phyloP scores from a whole-genome alignment of 2,888 invertebrate species.

The Pemphredon lugubris region DNA sequence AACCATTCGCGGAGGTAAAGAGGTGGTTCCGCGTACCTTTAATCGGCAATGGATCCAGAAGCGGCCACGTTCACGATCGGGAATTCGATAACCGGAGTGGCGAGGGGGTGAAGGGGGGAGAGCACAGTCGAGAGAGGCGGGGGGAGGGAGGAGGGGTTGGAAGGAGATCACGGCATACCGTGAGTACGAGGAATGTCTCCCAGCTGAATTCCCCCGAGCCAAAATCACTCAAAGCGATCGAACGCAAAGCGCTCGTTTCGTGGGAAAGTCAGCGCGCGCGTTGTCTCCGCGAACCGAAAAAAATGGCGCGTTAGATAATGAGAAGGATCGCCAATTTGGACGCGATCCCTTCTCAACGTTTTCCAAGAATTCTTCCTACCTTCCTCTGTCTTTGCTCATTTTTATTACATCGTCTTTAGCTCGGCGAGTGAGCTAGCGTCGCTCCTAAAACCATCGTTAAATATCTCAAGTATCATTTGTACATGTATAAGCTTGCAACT shows the following conservation, averaged over 20 bases:
- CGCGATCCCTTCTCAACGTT: neutral
- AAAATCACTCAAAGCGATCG: slow-evolving; percentile 78
- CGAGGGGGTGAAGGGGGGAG: slow-evolving; percentile 10
- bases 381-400: too few relatives aligned
- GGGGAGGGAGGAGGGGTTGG: slow-evolving; percentile 54
- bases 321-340: neutral
- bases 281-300: neutral
- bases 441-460: too few relatives aligned
- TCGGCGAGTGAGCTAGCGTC: too few relatives aligned
- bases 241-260: slow-evolving; percentile 67
- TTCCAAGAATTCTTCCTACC: neutral
- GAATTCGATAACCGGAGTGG: slow-evolving; percentile 66
- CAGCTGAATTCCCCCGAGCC: slow-evolving; percentile 69
- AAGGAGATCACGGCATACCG: slow-evolving; percentile 68
- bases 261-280: slow-evolving; percentile 65
- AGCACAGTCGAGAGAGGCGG: too few relatives aligned
- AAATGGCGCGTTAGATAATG: slow-evolving; percentile 7
- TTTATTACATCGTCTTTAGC: too few relatives aligned
- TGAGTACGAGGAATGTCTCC: slow-evolving; percentile 69
- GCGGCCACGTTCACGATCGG: slow-evolving; percentile 64
- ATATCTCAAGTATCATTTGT: too few relatives aligned
- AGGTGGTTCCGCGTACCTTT: slow-evolving; percentile 33
- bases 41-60: slow-evolving; percentile 64
- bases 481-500: too few relatives aligned
- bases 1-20: neutral